phyloP scores from a whole-genome alignment of 2,113 vertebrate species.

The Elephas maximus region DNA sequence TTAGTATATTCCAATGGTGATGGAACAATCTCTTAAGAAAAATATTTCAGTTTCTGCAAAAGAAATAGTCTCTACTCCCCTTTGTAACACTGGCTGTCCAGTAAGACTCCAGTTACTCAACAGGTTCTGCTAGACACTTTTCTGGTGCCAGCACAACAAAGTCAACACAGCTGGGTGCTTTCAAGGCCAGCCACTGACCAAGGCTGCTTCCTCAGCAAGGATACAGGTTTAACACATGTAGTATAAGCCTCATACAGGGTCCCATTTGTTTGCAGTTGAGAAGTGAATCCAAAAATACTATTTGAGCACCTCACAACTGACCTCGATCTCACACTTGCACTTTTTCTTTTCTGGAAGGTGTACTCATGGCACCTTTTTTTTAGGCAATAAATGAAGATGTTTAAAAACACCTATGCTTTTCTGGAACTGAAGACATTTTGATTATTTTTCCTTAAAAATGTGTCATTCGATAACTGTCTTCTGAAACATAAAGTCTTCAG shows the following conservation, averaged over 20 bases:
- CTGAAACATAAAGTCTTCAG: not conserved
- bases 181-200: not conserved
- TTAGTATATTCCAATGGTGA: not conserved
- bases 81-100: not conserved
- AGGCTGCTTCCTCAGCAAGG: not conserved
- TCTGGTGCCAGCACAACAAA: not conserved
- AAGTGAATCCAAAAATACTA: not conserved
- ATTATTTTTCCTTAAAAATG: not conserved
- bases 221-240: not conserved
- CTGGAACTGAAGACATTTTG: not conserved
- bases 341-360: not conserved
- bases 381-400: not conserved
- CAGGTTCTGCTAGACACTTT: not conserved
- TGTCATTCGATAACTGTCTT: not conserved
- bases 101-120: not conserved
- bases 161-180: not conserved
- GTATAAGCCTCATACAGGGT: not conserved
- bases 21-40: not conserved
- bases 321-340: not conserved
- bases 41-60: not conserved
- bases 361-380: constrained; percentile 14
- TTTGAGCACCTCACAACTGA: not conserved
- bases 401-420: not conserved
- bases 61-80: not conserved
- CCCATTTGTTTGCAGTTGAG: not conserved